Evolutionary conservation across 1,140 invertebrate species (phyloP).

Genomic region (Atta cephalotes): DNA sequence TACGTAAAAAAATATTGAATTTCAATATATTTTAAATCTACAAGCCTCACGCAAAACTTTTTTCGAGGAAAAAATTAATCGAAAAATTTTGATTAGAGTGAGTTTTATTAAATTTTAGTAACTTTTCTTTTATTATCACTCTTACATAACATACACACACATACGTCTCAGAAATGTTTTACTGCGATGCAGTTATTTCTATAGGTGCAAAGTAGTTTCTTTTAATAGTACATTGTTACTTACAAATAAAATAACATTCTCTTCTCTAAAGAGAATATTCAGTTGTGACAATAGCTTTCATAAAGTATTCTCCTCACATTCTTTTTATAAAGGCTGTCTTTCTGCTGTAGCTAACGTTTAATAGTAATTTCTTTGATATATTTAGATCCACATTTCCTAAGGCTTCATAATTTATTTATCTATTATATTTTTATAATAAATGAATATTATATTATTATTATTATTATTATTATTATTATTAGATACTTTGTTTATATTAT

Average conservation of each 20-base stretch:
- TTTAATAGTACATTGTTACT: conserved; percentile 18
- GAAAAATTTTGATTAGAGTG: no score
- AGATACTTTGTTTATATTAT: no score
- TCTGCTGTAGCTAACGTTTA: background rate
- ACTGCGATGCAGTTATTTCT: background rate
- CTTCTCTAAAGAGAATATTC: conserved; percentile 22
- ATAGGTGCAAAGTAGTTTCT: background rate
- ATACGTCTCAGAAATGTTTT: conserved; percentile 6
- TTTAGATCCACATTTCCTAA: conserved; percentile 5
- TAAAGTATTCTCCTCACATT: conserved; percentile 9
- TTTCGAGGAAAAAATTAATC: no score
- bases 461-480: no score
- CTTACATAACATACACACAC: background rate
- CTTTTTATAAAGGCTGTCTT: conserved; percentile 16
- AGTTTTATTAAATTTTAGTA: no score
- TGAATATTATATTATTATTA: no score
- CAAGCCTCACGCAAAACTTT: no score
- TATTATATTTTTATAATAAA: no score
- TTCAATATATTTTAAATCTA: no score
- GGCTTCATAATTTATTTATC: background rate
- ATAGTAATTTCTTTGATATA: conserved; percentile 4
- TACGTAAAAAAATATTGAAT: no score
- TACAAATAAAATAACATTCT: conserved; percentile 21
- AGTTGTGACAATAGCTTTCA: conserved; percentile 12
- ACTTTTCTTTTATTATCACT: background rate